Evolutionary conservation across 2,113 vertebrate species (phyloP).

Genomic region (Nansenia antarctica): DNA sequence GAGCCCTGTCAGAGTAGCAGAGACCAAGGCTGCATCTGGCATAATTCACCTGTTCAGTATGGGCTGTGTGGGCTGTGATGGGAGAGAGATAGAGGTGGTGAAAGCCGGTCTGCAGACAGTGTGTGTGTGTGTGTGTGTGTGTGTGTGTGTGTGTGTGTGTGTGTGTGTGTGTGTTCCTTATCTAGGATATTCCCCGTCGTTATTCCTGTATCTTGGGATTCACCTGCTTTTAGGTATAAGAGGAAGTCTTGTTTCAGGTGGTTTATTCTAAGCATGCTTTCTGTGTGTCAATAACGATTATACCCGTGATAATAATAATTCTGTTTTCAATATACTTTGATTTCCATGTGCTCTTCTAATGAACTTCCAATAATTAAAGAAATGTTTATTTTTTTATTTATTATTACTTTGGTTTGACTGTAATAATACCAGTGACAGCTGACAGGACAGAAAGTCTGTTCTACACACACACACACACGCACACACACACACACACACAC

Average conservation of each 20-base stretch:
- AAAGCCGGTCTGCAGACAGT: too few species aligned
- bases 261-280: background rate
- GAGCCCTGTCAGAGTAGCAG: too few species aligned
- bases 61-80: too few species aligned
- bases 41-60: too few species aligned
- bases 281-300: slow-evolving; percentile 1
- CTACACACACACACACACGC: slow-evolving; percentile 3
- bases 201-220: slow-evolving; percentile 17
- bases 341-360: background rate
- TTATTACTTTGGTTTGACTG: too few species aligned
- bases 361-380: background rate
- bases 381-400: background rate
- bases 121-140: too few species aligned
- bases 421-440: slow-evolving; percentile 20
- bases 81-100: too few species aligned
- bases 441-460: slow-evolving; percentile 36
- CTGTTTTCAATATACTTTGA: too few species aligned
- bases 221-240: slow-evolving; percentile 39
- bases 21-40: too few species aligned
- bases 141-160: slow-evolving; percentile 20
- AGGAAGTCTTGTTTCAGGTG: slow-evolving; percentile 40
- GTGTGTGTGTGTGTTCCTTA: slow-evolving; percentile 29
- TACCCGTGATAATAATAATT: too few species aligned
- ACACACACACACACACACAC: slow-evolving; percentile 3
- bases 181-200: slow-evolving; percentile 23